Evolutionary conservation across 2,113 vertebrate genomes (phyloP), one percentile per base, ranked within the genome.

Genomic region (Aphyosemion australe): DNA sequence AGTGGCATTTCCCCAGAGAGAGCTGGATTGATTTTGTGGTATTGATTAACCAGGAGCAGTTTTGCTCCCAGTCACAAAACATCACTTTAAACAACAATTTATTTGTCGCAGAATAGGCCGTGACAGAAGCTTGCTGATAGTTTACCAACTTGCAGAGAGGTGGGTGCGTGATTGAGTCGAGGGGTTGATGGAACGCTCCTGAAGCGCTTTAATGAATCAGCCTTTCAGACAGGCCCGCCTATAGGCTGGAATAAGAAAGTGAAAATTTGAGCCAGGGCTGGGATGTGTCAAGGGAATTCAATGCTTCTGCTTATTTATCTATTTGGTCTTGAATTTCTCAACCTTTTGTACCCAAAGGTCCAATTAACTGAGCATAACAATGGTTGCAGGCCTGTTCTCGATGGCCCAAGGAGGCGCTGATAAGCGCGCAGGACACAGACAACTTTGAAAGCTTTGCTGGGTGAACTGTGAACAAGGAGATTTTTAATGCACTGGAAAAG

Each of bases 11-110:
- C 83, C 81, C 72, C 54, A 14, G 79, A 70, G 79, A 70, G 82
- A 77, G 74, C 45, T 7, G 32, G 59, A 90, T 88, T 79, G 87
- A 91, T 88, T 88, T 84, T 79, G 66, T 70, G 77, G 49, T 89
- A 90, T 91, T 85, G 88, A 91, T 89, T 84, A 86, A 86, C 72
- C 78, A 65, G 75, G 66, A 84, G 77, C 83, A 81, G 80, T 85
- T 91, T 88, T 86, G 87, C 85, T 80, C 80, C 58, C 66, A 79
- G 85, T 80, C 86, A 83, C 84, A 87, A 89, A 87, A 82, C 86
- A 88, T 89, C 87, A 77, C 88, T 90, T 86, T 85, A 84, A 87
- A 84, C 87, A 82, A 88, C 86, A 88, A 89, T 87, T 87, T 87
- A 84, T 86, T 72, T 84, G 82, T 88, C 52, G 20, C 72, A 32